Percentiles rank a stretch among this genome's conserved stretches.
These are phyloP conservation scores for Heterotis niloticus DNA, from an alignment of 2,113 vertebrate species.

Conservation along the genomic window DNA sequence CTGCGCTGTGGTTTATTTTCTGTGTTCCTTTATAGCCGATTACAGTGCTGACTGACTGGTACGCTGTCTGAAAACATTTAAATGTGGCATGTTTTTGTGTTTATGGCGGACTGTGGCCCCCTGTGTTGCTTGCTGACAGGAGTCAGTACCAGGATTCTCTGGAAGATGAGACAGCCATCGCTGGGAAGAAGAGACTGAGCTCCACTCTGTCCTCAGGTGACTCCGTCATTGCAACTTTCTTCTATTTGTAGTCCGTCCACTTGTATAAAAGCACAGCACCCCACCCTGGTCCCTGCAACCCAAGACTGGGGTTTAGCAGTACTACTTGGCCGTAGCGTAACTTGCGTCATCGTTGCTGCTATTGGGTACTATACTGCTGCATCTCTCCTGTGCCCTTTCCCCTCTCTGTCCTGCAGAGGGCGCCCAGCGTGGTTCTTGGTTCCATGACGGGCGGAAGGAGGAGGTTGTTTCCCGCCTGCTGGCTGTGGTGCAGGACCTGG, in stretches of 20 bases:
- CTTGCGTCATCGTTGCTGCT: no score
- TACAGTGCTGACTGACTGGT: no score
- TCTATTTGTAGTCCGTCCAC: no score
- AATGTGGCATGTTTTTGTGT: no score
- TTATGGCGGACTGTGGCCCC: neutral
- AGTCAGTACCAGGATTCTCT: constrained; percentile 64
- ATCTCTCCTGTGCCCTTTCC: neutral
- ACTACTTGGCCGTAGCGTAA: neutral
- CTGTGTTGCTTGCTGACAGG: constrained; percentile 50
- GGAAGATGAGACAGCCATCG: constrained; percentile 39
- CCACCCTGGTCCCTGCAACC: neutral
- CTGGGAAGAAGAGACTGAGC: constrained; percentile 43
- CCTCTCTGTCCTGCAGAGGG: constrained; percentile 27
- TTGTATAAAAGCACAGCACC: no score
- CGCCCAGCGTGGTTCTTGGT: constrained; percentile 44
- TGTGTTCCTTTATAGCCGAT: neutral
- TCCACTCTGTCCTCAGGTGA: constrained; percentile 52
- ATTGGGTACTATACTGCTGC: neutral
- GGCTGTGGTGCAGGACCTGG: constrained; percentile 69
- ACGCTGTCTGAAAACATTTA: no score
- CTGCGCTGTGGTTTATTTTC: neutral
- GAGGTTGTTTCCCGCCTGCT: constrained; percentile 57
- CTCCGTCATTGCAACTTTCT: neutral
- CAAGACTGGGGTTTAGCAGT: neutral
- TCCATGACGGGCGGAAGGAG: constrained; percentile 40